Evolutionary conservation across 1,140 invertebrate species (phyloP).

Genomic region (Lepidurus arcticus): DNA sequence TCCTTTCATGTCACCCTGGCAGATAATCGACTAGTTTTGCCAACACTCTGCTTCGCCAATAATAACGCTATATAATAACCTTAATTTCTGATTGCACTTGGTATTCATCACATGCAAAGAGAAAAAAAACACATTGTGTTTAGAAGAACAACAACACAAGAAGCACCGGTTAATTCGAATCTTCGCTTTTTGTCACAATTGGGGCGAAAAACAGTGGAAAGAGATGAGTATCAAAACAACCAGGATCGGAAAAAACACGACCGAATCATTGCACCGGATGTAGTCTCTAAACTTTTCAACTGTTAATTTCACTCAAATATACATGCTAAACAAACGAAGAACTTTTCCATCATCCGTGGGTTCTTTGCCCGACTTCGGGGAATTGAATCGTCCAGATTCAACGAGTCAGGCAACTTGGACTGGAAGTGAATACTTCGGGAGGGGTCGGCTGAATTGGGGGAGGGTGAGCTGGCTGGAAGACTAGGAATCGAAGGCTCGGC

Average conservation of each 20-base stretch:
- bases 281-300: neutral
- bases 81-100: conserved; percentile 22
- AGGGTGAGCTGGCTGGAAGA: neutral
- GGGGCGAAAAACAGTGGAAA: neutral
- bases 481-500: neutral
- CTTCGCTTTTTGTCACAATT: neutral
- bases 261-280: neutral
- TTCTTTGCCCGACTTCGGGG: neutral
- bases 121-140: neutral
- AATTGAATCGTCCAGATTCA: neutral
- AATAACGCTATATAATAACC: neutral
- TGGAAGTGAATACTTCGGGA: neutral
- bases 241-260: neutral
- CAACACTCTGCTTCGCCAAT: neutral
- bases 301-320: conserved; percentile 30
- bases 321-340: conserved; percentile 31
- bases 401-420: neutral
- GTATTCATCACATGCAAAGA: conserved; percentile 7
- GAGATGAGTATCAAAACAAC: neutral
- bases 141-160: neutral
- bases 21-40: neutral
- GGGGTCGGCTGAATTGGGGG: neutral
- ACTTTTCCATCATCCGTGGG: conserved; percentile 28
- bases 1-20: neutral
- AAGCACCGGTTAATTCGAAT: neutral